A percentile compares a stretch with the other conserved stretches of the same genome.
Evolutionary conservation across 2,797 vertebrate genomes (phyloP).

Genomic region (Remorina albescens): DNA sequence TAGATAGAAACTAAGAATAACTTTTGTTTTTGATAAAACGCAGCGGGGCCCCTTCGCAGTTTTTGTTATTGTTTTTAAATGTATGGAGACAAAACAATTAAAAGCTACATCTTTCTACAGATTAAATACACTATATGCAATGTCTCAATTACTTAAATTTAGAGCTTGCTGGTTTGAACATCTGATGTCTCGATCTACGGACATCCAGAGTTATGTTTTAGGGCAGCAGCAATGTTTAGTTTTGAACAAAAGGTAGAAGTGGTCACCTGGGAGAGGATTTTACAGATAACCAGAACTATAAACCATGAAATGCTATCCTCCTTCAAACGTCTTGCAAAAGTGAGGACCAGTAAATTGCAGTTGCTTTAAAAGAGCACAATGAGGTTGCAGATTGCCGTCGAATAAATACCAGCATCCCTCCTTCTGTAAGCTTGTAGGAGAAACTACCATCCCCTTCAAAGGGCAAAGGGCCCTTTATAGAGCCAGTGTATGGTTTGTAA

Average conservation of each 20-base stretch:
- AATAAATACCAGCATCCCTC: too few species aligned
- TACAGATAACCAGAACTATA: not conserved
- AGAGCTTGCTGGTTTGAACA: not conserved
- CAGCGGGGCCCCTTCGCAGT: not conserved
- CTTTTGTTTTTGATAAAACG: not conserved
- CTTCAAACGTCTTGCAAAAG: not conserved
- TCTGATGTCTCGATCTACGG: not conserved
- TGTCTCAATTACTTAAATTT: too few species aligned
- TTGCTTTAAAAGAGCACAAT: not conserved
- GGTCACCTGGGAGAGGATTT: conserved; percentile 1
- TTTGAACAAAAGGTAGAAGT: not conserved
- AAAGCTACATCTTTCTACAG: not conserved
- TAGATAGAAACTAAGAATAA: not conserved
- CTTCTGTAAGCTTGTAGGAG: too few species aligned
- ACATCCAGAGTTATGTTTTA: not conserved
- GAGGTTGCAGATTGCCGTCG: too few species aligned
- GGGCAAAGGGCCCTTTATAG: too few species aligned
- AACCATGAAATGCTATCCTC: not conserved
- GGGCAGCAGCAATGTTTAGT: not conserved
- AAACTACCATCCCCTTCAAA: too few species aligned
- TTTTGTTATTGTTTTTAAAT: not conserved
- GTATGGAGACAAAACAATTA: not conserved
- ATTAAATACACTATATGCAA: not conserved
- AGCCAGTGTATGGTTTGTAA: too few species aligned
- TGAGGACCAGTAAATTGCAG: not conserved